Evolutionary conservation across 2,113 vertebrate species (phyloP), one percentile per base, ranked within the genome.

Genomic region (Chloebia gouldiae): DNA sequence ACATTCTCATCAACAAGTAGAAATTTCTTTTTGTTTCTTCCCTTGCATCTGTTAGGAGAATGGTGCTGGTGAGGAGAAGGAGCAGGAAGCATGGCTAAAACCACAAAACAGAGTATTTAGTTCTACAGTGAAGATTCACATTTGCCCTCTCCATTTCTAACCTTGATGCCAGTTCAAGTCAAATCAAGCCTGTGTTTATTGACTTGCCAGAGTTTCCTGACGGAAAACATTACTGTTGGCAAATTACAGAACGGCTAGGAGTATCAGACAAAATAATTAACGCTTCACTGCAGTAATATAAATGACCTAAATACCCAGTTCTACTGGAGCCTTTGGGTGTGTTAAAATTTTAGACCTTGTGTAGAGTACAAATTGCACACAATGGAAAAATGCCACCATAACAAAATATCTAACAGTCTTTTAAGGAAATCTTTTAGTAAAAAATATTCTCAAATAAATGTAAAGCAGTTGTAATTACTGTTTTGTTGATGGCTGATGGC

Each of bases 271-370:
- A 92, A 91, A 97, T 95, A 91, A 90, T 45, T 91, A 92, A 92
- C 17, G 92, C 93, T 95, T 96, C 95, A 95, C 89, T 96, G 92
- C 92, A 45, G 84, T 95, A 83, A 95, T 87, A 72, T 10, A 96
- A 95, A 80, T 97, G 92, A 96, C 90, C 95, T 92, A 95, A 97
- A 95, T 96, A 97, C 90, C 90, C 92, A 95, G 73, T 88, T 96
- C 80, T 87, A 47, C 64, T 81, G 81, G 69, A 95, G 79, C 63
- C 83, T 92, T 82, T 72, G 68, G 45, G 49, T 73, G 60, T 87
- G 75, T 82, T 93, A 85, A 91, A 94, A 83, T 83, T 83, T 56
- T 54, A 88, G 92, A 33, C 37, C 44, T 78, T 78, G 59, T 73
- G 25, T 71, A 13, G 89, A 28, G 40, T 53, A 75, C 42, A 80